Percentiles rank a stretch among this genome's conserved stretches.
Evolutionary conservation across 64 coral and sea anemone species (phyloP).

Genomic region (Montipora sp.): DNA sequence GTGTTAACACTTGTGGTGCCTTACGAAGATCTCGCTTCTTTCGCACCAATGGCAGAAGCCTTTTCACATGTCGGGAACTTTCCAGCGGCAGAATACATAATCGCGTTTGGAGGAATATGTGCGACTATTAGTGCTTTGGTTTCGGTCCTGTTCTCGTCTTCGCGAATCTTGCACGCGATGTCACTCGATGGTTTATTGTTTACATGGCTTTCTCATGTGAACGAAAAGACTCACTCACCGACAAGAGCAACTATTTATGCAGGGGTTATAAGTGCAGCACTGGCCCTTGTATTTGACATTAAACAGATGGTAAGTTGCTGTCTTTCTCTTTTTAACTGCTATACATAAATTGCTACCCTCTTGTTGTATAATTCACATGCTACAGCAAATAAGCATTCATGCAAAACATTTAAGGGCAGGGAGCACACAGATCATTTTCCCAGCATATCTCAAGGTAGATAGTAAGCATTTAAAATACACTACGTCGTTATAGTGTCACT

Average conservation of each 20-base stretch:
- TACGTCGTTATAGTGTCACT: too few relatives aligned
- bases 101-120: constrained; percentile 33
- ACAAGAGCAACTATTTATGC: constrained; percentile 19
- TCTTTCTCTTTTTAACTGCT: background rate
- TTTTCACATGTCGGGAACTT: constrained; percentile 14
- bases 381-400: too few relatives aligned
- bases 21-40: background rate
- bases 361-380: too few relatives aligned
- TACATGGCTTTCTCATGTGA: constrained; percentile 14
- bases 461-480: too few relatives aligned
- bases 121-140: constrained; percentile 43
- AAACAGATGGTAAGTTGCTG: constrained; percentile 16
- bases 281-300: constrained; percentile 42
- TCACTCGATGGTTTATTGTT: constrained; percentile 31
- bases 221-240: constrained; percentile 34
- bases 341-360: too few relatives aligned
- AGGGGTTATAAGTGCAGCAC: background rate
- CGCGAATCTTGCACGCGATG: constrained; percentile 59
- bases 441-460: too few relatives aligned
- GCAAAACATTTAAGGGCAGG: too few relatives aligned
- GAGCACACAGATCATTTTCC: too few relatives aligned
- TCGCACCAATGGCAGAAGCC: constrained; percentile 36
- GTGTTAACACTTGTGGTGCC: constrained; percentile 50
- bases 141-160: constrained; percentile 3
- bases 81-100: constrained; percentile 20